Evolutionary conservation across 1,140 invertebrate species (phyloP), one percentile per base, ranked within the genome.

Genomic region (Pseudoatta argentina): DNA sequence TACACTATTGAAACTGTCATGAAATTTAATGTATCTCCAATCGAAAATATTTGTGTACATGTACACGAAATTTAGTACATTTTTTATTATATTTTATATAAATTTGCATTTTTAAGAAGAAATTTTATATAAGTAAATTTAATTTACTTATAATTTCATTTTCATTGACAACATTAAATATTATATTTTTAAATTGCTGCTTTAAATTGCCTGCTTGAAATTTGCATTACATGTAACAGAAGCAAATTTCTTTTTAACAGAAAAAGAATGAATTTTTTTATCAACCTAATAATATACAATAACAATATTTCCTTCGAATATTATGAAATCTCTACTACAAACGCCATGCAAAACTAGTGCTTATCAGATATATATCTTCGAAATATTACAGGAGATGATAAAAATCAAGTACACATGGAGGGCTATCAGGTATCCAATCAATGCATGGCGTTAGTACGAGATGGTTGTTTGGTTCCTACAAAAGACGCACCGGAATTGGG

Each of bases 401-500:
- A 96, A 85, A 98, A 99, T 94, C 98, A 99, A 95, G 98, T 99
- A 75, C 98, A 99, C 93, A 99, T 99, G 97, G 99, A 99, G 94
- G 99, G 99, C 24, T 99, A 99, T 96, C 98, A 99, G 95, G 99
- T 99, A 67, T 99, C 99, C 21, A 98, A 99, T 95, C 99, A 99
- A 95, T 99, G 99, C 94, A 98, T 99, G 97, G 98, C 99, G 67
- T 95, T 99, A 92, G 99, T 99, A 53, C 96, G 98, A 69, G 99
- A 99, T 94, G 96, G 98, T 89, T 99, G 99, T 95, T 96, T 99
- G 77, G 96, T 99, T 90, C 99, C 99, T 57, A 99, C 99, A 10
- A 98, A 98, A 95, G 99, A 99, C 96, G 98, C 98, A 73, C 98
- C 99, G 59, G 99, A 99, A 95, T 96, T 99, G 66, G 99, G 98